These are phyloP conservation scores for Alectoris magna DNA, from an alignment of 2,797 vertebrate genomes.

Conservation along the genomic window DNA sequence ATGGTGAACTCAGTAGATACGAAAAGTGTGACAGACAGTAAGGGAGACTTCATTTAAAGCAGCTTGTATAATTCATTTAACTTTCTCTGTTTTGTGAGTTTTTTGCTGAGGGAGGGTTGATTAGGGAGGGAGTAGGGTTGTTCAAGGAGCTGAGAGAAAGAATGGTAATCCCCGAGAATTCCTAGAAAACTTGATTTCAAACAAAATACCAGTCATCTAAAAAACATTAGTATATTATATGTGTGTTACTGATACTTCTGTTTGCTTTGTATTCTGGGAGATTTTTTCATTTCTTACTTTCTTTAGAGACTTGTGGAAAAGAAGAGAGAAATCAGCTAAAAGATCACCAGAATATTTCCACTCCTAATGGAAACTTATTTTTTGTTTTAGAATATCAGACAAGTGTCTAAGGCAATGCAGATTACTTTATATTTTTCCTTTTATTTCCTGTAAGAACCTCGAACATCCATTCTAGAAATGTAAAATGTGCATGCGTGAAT, in stretches of 20 bases:
- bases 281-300: not conserved
- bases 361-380: not conserved
- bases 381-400: not conserved
- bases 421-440: not conserved
- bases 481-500: not conserved
- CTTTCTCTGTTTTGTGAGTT: not conserved
- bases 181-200: not conserved
- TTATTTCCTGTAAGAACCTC: not conserved
- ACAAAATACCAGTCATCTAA: not conserved
- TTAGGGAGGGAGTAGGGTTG: not conserved
- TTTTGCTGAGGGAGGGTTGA: not conserved
- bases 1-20: not conserved
- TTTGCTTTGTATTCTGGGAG: slow-evolving; percentile 52
- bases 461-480: not conserved
- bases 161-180: not conserved
- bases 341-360: not conserved
- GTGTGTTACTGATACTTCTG: not conserved
- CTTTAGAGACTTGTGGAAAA: not conserved
- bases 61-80: not conserved
- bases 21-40: not conserved
- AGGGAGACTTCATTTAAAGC: not conserved
- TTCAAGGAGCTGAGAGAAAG: not conserved
- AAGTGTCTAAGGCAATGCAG: not conserved
- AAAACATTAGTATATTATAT: not conserved
- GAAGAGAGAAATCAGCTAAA: slow-evolving; percentile 10